Evolutionary conservation across 2,888 invertebrate genomes (phyloP).

Genomic region (Dioctria rufipes): DNA sequence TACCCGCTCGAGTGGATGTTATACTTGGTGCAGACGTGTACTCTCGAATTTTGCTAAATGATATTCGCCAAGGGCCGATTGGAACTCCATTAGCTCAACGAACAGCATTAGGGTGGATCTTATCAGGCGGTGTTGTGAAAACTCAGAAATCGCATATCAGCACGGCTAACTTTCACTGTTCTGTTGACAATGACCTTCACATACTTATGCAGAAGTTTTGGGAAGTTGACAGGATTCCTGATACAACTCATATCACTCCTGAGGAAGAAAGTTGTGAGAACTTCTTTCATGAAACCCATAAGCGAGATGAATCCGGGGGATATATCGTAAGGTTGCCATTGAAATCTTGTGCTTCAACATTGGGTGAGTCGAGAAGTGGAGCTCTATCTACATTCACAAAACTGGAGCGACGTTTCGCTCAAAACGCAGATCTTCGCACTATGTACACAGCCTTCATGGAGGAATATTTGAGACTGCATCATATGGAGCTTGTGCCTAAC

Average conservation of each 20-base stretch:
- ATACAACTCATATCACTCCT: neutral
- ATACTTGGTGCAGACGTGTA: neutral
- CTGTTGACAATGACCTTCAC: neutral
- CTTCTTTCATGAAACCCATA: neutral
- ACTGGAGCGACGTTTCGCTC: neutral
- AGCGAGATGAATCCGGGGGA: neutral
- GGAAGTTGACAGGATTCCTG: neutral
- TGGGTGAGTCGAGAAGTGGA: neutral
- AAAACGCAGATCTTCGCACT: neutral
- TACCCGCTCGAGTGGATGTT: no score
- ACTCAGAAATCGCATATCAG: no score
- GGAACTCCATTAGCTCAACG: neutral
- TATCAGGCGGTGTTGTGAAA: neutral
- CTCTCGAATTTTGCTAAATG: neutral
- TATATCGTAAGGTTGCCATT: neutral
- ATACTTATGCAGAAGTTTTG: neutral
- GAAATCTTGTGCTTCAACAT: neutral
- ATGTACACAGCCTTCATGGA: neutral
- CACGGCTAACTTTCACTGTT: neutral
- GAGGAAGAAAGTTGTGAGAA: neutral
- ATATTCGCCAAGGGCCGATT: neutral
- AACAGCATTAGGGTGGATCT: neutral
- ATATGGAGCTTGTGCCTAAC: neutral
- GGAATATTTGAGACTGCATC: neutral
- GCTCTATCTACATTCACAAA: neutral